A percentile compares a stretch with the other conserved stretches of the same genome.
These are phyloP conservation scores for Notodonta dromedarius DNA, from an alignment of 2,888 invertebrate genomes.

Conservation along the genomic window DNA sequence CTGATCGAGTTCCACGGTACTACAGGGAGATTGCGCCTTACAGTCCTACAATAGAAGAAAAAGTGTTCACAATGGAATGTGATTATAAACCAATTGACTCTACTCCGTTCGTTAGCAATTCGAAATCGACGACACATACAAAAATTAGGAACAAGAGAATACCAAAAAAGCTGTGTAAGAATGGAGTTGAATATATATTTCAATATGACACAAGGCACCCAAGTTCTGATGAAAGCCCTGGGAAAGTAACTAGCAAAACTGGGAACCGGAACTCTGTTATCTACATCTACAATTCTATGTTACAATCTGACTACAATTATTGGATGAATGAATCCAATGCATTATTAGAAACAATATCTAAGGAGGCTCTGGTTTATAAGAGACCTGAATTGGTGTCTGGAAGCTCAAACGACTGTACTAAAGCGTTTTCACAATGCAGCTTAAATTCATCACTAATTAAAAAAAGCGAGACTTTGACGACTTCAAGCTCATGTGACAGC, in stretches of 20 bases:
- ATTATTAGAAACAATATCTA: neutral
- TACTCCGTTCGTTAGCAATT: neutral
- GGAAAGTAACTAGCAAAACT: neutral
- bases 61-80: constrained; percentile 27
- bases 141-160: neutral
- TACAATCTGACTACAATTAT: neutral
- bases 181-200: neutral
- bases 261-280: neutral
- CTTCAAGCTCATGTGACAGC: constrained; percentile 20
- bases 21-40: constrained; percentile 28
- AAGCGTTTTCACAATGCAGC: neutral
- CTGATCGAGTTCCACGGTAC: constrained; percentile 47
- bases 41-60: constrained; percentile 45
- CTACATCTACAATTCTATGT: neutral
- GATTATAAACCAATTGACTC: neutral
- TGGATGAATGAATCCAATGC: neutral
- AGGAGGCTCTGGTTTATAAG: neutral
- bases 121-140: neutral
- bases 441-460: constrained; percentile 36
- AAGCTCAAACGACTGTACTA: neutral
- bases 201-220: neutral
- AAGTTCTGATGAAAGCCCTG: constrained; percentile 1
- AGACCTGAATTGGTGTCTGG: neutral
- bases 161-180: neutral
- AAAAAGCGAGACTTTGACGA: constrained; percentile 45